Conservation (phyloP, 2,113 vertebrate species). For the Laticauda colubrina region DNA sequence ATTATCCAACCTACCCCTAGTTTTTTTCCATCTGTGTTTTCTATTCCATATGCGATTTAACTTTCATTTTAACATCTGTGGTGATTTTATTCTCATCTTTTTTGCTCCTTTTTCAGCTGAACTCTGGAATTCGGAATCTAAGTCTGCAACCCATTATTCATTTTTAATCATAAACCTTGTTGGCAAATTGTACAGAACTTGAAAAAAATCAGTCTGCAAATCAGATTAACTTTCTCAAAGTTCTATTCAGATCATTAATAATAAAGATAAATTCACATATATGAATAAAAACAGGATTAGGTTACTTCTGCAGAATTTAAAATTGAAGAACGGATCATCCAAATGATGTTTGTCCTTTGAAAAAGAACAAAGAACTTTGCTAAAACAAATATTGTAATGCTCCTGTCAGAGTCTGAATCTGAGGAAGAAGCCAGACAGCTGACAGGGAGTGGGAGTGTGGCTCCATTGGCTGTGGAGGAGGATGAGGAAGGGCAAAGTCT, state of each 20-base stretch:
- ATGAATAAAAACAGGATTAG: background rate
- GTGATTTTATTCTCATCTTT: background rate
- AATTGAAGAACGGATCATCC: background rate
- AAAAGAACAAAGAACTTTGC: background rate
- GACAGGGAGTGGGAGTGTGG: too few relatives aligned
- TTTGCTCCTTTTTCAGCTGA: background rate
- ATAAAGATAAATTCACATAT: background rate
- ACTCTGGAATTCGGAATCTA: background rate
- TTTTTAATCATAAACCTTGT: conserved; percentile 1
- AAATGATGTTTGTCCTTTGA: background rate
- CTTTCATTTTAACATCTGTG: background rate
- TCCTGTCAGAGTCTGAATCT: too few relatives aligned
- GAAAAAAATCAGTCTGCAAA: background rate
- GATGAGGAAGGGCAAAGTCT: too few relatives aligned
- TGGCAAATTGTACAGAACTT: background rate
- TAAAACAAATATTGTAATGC: background rate
- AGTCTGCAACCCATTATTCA: background rate
- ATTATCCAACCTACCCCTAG: background rate
- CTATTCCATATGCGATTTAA: background rate
- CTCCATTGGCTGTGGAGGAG: too few relatives aligned
- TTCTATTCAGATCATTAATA: conserved; percentile 8
- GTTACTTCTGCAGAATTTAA: background rate
- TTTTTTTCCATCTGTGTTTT: background rate
- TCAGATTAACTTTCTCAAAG: conserved; percentile 6
- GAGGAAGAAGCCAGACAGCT: too few relatives aligned